Percentiles rank a stretch among this genome's conserved stretches.
Conservation (phyloP, 2,888 invertebrate genomes). For the Noctua pronuba region DNA sequence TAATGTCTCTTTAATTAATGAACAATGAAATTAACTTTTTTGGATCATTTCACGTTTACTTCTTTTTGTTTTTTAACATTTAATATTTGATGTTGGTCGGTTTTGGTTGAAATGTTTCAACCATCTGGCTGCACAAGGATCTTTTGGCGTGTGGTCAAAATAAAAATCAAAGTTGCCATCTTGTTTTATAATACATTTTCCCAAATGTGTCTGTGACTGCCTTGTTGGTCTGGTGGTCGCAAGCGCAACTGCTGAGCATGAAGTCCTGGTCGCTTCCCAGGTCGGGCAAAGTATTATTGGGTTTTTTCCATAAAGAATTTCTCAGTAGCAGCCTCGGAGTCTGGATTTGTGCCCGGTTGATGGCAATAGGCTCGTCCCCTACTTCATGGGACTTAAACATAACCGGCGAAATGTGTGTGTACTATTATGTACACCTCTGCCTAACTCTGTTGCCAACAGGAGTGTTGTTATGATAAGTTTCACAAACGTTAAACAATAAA, state of each 20-base stretch:
- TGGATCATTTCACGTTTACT: constrained; percentile 48
- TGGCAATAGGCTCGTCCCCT: neutral
- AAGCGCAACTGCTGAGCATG: neutral
- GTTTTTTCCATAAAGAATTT: neutral
- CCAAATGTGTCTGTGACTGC: neutral
- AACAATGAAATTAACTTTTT: constrained; percentile 56
- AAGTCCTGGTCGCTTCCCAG: neutral
- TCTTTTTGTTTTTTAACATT: constrained; percentile 23
- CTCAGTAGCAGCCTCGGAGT: neutral
- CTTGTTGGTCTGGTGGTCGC: neutral
- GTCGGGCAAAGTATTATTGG: neutral
- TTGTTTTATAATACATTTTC: neutral
- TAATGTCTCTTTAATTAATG: constrained; percentile 61
- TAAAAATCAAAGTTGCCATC: neutral
- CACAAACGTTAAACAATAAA: neutral
- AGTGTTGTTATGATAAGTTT: neutral
- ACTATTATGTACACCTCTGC: neutral
- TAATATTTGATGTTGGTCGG: constrained; percentile 13
- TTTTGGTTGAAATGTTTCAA: constrained; percentile 14
- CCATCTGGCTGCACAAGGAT: neutral
- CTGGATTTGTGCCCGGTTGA: no score
- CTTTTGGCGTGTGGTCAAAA: neutral
- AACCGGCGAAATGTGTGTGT: neutral
- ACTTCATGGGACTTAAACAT: no score
- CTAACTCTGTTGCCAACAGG: neutral